Base-by-base conservation (phyloP, 2,113 vertebrate species). In the Bettongia penicillata region DNA sequence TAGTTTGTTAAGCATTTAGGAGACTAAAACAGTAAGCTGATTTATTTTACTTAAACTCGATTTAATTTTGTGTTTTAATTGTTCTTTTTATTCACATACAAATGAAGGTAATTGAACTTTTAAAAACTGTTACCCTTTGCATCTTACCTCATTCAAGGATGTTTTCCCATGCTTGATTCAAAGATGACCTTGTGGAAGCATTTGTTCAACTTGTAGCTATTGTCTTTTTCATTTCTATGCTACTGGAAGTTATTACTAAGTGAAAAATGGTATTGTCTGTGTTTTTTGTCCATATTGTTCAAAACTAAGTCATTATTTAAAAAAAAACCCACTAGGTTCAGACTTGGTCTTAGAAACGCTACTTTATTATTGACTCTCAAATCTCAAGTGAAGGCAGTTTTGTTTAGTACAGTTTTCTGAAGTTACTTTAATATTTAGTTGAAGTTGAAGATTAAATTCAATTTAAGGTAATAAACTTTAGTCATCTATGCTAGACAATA, bases 71-170 rank as follows among this genome's bases (percentile, higher is more conserved):
- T 43, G 23, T 84, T 84, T 84, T 95, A 93, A 77, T 6, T 89
- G 90, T 37, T 96, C 89, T 89, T 0, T 93, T 31, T 97, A 97
- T 53, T 25, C 92, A 95, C 94, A 92, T 91, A 47, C 50, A 94
- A 93, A 53, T 96, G 95, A 53, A 97, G 68, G 91, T 90, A 91
- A 84, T 51, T 93, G 51, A 61, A 77, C 93, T 96, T 95, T 93
- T 89, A 53, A 61, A 97, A 95, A 49, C 37, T 55, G 93, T 6
- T 26, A 0, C 89, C 28, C 90, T 90, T 96, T 95, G 53, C 96
- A 55, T 91, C 51, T 95, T 92, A 61, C 11, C 47, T 91, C 43
- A 95, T 96, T 94, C 93, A 77, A 4, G 19, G 37, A n/a, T 77
- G 5, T 77, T 77, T n/a, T 16, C 37, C 37, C 68, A 19, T 22